Evolutionary conservation across 2,113 vertebrate genomes (phyloP).

Genomic region (Tachycineta bicolor): DNA sequence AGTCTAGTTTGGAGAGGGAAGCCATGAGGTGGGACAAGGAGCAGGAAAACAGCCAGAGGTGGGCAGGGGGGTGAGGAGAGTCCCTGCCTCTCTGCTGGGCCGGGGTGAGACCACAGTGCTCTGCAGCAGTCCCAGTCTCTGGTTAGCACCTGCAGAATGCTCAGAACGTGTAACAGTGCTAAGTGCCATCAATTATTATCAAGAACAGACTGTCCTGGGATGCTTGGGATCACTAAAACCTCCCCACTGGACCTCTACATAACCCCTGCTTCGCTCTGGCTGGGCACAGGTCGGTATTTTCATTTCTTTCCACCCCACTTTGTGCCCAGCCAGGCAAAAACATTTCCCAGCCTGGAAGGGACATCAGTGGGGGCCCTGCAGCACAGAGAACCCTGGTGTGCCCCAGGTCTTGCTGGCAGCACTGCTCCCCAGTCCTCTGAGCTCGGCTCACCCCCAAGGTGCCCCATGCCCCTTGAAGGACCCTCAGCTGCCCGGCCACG

Average conservation of each 20-base stretch:
- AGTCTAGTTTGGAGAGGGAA: background rate
- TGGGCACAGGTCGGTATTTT: background rate
- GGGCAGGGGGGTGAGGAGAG: background rate
- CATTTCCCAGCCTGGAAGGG: background rate
- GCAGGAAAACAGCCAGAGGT: background rate
- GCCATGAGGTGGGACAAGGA: background rate
- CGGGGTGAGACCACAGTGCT: background rate
- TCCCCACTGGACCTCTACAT: background rate
- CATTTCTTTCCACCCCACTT: background rate
- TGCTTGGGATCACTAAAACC: background rate
- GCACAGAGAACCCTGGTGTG: background rate
- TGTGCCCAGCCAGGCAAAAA: background rate
- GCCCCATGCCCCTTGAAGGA: background rate
- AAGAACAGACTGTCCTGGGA: background rate
- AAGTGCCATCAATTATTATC: background rate
- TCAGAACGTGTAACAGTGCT: background rate
- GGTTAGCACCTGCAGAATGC: background rate
- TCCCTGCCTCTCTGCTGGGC: background rate
- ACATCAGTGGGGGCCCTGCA: background rate
- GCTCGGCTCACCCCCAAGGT: background rate
- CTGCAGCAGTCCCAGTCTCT: background rate
- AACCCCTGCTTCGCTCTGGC: background rate
- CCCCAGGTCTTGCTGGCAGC: background rate
- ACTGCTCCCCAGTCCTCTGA: background rate
- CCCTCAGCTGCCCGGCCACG: background rate